Percentiles rank a stretch among this genome's conserved stretches.
phyloP scores from a whole-genome alignment of 2,113 vertebrate species.

The Paralichthys olivaceus region DNA sequence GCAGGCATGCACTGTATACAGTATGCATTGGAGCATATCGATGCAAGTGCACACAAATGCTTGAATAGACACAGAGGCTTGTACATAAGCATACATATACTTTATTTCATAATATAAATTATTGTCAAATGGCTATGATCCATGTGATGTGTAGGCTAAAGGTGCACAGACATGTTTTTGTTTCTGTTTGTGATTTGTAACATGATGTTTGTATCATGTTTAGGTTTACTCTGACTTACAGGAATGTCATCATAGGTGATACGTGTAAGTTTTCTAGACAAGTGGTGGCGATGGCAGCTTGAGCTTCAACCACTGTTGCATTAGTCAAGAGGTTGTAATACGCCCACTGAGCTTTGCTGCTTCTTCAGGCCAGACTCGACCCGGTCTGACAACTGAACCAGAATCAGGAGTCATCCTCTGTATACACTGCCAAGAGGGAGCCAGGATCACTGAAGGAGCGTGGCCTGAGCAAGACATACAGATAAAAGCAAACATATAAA shows the following conservation, averaged over 20 bases:
- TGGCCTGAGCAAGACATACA: neutral
- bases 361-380: too few species aligned
- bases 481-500: neutral
- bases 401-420: constrained; percentile 17
- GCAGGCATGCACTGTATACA: constrained; percentile 5
- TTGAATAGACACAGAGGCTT: constrained; percentile 21
- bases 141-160: neutral
- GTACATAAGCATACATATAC: neutral
- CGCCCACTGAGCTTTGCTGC: too few species aligned
- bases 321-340: too few species aligned
- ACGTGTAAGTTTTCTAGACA: too few species aligned
- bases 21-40: constrained; percentile 32
- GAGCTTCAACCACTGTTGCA: too few species aligned
- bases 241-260: too few species aligned
- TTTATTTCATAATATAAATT: neutral
- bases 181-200: neutral
- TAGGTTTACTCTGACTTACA: too few species aligned
- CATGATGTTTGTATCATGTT: neutral
- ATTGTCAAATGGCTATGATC: neutral
- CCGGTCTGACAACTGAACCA: too few species aligned
- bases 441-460: neutral
- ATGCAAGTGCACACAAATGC: constrained; percentile 22
- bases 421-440: constrained; percentile 1
- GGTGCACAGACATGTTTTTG: neutral
- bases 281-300: too few species aligned